Percentiles rank a stretch among this genome's conserved stretches.
Conservation (phyloP, 2,113 vertebrate species). For the Pleuronectes platessa region DNA sequence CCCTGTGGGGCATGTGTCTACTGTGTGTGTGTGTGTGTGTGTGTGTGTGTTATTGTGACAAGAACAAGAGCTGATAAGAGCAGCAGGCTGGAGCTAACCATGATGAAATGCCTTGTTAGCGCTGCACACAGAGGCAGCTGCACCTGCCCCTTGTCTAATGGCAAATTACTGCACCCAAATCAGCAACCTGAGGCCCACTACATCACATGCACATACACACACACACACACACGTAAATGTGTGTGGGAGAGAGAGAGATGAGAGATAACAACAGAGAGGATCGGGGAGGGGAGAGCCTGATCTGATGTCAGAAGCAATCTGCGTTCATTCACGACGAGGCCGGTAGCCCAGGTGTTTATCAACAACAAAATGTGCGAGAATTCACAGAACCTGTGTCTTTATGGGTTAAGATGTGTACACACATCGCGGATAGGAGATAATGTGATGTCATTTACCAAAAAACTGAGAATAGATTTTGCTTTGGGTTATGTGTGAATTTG, state of each 20-base stretch:
- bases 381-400: not conserved
- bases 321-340: conserved; percentile 48
- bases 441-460: not conserved
- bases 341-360: conserved; percentile 40
- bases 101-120: conserved; percentile 83
- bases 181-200: conserved; percentile 76
- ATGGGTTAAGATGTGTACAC: not conserved
- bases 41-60: conserved; percentile 51
- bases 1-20: not conserved
- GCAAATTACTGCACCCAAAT: conserved; percentile 83
- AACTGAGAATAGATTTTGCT: not conserved
- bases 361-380: conserved; percentile 18
- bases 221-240: not conserved
- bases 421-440: not conserved
- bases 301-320: conserved; percentile 61
- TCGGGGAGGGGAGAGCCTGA: conserved; percentile 19
- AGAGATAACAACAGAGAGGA: conserved; percentile 5
- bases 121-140: conserved; percentile 75
- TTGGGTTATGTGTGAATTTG: not conserved
- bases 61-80: conserved; percentile 72
- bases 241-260: conserved; percentile 6
- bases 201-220: conserved; percentile 11
- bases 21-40: not conserved
- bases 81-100: conserved; percentile 71
- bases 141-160: conserved; percentile 81